Evolutionary conservation across 53 echinoderm and acorn worm genomes (phyloP).

Genomic region (Paracentrotus lividus): DNA sequence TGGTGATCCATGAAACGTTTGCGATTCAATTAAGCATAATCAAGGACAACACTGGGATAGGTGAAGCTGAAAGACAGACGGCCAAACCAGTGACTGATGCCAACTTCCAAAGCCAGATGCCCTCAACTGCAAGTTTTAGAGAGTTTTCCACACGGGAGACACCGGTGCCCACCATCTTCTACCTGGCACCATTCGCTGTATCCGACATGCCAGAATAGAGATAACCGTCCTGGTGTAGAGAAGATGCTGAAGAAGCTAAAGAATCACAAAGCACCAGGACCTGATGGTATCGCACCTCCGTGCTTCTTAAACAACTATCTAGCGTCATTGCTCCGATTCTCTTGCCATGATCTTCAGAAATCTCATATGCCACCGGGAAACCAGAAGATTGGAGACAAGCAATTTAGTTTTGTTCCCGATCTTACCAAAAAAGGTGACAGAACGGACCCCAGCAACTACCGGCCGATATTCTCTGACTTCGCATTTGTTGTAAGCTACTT

Average conservation of each 20-base stretch:
- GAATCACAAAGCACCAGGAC: constrained; percentile 10
- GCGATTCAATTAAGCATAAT: too few species aligned
- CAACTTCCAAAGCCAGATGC: too few species aligned
- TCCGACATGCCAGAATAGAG: background rate
- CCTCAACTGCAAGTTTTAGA: too few species aligned
- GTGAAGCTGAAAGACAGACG: too few species aligned
- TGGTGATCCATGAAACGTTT: too few species aligned
- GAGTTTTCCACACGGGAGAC: too few species aligned
- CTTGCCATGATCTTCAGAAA: too few species aligned
- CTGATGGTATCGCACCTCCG: constrained; percentile 1
- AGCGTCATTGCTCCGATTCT: too few species aligned
- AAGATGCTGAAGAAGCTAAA: constrained; percentile 25
- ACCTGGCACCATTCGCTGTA: too few species aligned
- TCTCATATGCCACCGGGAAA: background rate
- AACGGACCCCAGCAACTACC: background rate
- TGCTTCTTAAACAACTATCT: background rate
- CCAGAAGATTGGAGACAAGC: background rate
- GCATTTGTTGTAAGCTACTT: background rate
- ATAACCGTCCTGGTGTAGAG: background rate
- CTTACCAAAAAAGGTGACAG: background rate
- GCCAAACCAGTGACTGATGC: too few species aligned
- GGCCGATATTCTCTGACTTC: background rate
- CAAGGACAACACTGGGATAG: too few species aligned
- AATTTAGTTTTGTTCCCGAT: background rate
- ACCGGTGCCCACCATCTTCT: too few species aligned